Base-by-base conservation (phyloP, 1,140 invertebrate species). In the Vanessa atalanta region DNA sequence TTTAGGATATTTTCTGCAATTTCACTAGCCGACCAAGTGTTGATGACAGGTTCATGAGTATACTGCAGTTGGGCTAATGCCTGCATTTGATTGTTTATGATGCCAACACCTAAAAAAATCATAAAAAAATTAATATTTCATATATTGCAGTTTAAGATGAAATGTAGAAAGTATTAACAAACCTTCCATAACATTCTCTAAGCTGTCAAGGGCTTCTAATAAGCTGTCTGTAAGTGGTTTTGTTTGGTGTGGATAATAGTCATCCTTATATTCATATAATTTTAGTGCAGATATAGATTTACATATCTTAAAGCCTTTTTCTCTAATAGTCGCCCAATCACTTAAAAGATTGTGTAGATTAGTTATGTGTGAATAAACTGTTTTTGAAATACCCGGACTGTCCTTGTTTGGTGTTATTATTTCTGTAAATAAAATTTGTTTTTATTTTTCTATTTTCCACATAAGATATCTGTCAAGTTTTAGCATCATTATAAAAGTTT, bases 171-270 rank as follows among this genome's bases (percentile, higher is more conserved):
- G 0, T 67, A 12, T 11, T 51, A 65, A 55, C 14, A 72, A 80
- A 93, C 90, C 86, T 77, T 88, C 83, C 53, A 88, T 64, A 72
- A 91, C 77, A 81, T 86, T 75, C 23, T 84, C 79, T 20, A 92
- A 65, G 53, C 72, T 69, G 70, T 85, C 78, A 51, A 82, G 67
- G 37, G 79, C 76, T 67, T 91, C 85, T 31, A 88, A 37, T 14
- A 93, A 74, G 55, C 77, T 77, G 9, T 88, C 83, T 48, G 78
- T 87, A 1, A 91, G 65, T 37, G 81, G 74, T 75, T 80, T 77
- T 7, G 89, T 60, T 72, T 89, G 85, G 23, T 83, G 73, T 23
- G 92, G 92, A 76, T 85, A 93, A 57, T 90, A 89, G 51, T 87
- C 84, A 77, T 86, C 80, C 11, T 81, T 70, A 76, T 74, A 86